Conservation (phyloP, 35 echinoderm and acorn worm genomes). For the Strongylocentrotus purpuratus region DNA sequence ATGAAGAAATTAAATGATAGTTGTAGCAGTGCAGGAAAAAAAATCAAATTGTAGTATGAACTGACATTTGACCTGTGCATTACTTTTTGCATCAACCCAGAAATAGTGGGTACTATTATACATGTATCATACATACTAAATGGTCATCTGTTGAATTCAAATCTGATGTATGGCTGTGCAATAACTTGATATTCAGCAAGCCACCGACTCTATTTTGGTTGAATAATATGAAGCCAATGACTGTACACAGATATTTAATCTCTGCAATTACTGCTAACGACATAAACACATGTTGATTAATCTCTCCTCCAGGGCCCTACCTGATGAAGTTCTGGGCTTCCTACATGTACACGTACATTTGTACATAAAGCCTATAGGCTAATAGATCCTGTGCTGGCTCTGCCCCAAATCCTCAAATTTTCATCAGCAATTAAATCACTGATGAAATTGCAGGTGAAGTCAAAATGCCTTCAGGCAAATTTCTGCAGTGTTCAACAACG, state of each 20-base stretch:
- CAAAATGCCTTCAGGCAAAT: not conserved
- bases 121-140: not conserved
- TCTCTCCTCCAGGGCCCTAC: not conserved
- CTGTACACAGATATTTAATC: conserved; percentile 18
- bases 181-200: not conserved
- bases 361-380: not conserved
- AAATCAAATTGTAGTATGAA: too few relatives aligned
- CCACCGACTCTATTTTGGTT: not conserved
- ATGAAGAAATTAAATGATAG: too few relatives aligned
- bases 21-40: too few relatives aligned
- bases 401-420: not conserved
- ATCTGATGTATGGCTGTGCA: not conserved
- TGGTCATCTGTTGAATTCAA: not conserved
- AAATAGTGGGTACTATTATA: not conserved
- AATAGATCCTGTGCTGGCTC: not conserved
- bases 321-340: not conserved
- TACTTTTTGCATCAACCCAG: not conserved
- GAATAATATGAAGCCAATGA: not conserved
- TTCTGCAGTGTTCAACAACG: too few relatives aligned
- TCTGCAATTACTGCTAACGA: not conserved
- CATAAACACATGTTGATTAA: conserved; percentile 13
- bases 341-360: not conserved
- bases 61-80: not conserved
- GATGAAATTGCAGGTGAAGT: not conserved
- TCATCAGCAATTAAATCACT: not conserved